Conservation (phyloP, 2,888 invertebrate species). For the Periphyllus acericola region DNA sequence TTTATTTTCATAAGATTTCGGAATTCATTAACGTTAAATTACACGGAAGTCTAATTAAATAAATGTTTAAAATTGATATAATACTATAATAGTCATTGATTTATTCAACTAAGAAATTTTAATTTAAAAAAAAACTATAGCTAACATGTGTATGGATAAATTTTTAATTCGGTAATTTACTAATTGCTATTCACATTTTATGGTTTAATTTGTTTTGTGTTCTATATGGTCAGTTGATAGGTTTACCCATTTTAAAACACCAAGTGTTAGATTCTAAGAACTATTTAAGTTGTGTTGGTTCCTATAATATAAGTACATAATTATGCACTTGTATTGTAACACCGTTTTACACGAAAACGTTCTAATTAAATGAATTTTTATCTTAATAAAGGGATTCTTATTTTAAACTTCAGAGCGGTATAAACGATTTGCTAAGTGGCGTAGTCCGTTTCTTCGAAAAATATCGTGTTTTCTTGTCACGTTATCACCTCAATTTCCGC, state of each 20-base stretch:
- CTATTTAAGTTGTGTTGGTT: slow-evolving; percentile 8
- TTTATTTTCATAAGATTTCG: no score
- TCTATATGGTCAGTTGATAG: background rate
- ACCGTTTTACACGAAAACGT: slow-evolving; percentile 30
- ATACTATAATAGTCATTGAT: no score
- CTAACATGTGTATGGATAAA: no score
- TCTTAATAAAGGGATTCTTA: slow-evolving; percentile 45
- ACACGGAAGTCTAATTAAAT: no score
- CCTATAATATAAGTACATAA: background rate
- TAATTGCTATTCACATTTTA: background rate
- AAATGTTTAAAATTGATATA: no score
- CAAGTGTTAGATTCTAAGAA: slow-evolving; percentile 6
- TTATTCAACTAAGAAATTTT: no score
- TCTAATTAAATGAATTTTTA: slow-evolving; percentile 46
- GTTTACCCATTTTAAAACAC: background rate
- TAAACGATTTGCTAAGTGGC: slow-evolving; percentile 53
- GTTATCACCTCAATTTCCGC: slow-evolving; percentile 51
- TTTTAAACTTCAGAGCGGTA: slow-evolving; percentile 28
- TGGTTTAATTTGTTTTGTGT: background rate
- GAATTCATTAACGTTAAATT: no score
- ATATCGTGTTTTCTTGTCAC: slow-evolving; percentile 31
- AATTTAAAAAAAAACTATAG: no score
- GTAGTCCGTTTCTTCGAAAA: slow-evolving; percentile 28
- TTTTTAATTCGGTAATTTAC: no score
- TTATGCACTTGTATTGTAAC: slow-evolving; percentile 34